phyloP scores from a whole-genome alignment of 2,888 invertebrate genomes.

The Synergus umbraculus region DNA sequence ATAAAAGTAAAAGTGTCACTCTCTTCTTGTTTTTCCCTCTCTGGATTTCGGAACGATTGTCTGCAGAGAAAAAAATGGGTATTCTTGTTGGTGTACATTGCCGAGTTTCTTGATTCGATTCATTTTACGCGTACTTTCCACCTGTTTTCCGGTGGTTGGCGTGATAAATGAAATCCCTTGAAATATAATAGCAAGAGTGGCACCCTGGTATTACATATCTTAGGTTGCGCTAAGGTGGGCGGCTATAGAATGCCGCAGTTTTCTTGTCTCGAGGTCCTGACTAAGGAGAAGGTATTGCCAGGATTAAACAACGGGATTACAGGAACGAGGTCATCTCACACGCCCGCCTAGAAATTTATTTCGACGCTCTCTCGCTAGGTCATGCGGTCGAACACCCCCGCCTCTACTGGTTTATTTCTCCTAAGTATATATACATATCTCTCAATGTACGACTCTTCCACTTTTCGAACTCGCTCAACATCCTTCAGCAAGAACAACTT shows the following conservation, averaged over 20 bases:
- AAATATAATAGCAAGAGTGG: slow-evolving; percentile 64
- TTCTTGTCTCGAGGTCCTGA: slow-evolving; percentile 51
- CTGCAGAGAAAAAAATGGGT: neutral
- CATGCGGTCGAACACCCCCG: neutral
- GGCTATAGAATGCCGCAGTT: slow-evolving; percentile 44
- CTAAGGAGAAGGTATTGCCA: slow-evolving; percentile 70
- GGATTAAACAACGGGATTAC: slow-evolving; percentile 71
- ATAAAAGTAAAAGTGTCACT: too few species aligned
- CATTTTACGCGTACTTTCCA: slow-evolving; percentile 49
- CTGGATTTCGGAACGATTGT: neutral
- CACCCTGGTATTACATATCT: slow-evolving; percentile 61
- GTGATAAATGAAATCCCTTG: slow-evolving; percentile 66
- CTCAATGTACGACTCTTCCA: slow-evolving; percentile 3
- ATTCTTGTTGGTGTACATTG: neutral
- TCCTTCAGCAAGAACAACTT: slow-evolving; percentile 6
- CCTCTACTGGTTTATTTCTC: neutral
- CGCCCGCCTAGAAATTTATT: slow-evolving; percentile 66
- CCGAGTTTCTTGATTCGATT: slow-evolving; percentile 11
- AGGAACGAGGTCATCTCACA: slow-evolving; percentile 63
- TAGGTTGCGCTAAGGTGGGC: slow-evolving; percentile 58
- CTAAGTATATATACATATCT: neutral
- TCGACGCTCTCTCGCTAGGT: slow-evolving; percentile 52
- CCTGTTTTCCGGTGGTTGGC: slow-evolving; percentile 54
- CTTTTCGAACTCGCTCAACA: neutral
- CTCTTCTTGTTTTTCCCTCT: too few species aligned